Base-by-base conservation (phyloP, 2,797 vertebrate genomes). In the Columba guinea region DNA sequence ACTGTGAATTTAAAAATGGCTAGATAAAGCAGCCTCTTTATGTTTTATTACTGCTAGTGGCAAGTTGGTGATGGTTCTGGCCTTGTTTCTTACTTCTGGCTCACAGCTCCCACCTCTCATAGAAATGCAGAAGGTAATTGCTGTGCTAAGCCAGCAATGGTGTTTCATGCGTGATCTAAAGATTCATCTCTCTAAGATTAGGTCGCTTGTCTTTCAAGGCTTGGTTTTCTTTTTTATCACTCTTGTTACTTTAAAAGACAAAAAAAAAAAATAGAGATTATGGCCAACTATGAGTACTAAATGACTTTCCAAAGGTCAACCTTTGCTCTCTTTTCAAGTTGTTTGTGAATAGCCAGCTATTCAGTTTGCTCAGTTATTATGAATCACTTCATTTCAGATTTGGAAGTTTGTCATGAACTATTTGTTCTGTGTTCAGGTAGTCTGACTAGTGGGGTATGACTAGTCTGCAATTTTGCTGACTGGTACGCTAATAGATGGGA, bases 341-440 rank as follows among this genome's bases (percentile, higher is more conserved):
- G 87, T 55, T 94, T 94, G 85, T 93, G 85, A 96, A 94, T 58
- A 94, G 76, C 60, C 39, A 88, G 30, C 79, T 86, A 88, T 89
- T 96, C 65, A 87, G 55, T 91, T 82, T 94, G 65, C 94, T 93
- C 89, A 94, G 63, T 92, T 94, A 56, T 79, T 90, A 74, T 95
- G 91, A 96, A 82, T 94, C 67, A 94, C 34, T 94, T 86, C 35
- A 53, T 96, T 93, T 96, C 70, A 79, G 53, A 92, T 94, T 93
- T 94, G 92, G 83, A 90, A 90, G 83, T 86, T 89, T 78, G 67
- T 94, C 67, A 70, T 82, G 91, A 96, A 30, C 76, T 94, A 34
- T 95, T 95, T 90, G 69, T 82, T 90, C 41, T 76, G 63, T 64
- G 59, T 94, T 91, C 95, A 94, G 75, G 91, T 96, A 96, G 90